Evolutionary conservation across 2,797 vertebrate genomes (phyloP), one percentile per base, ranked within the genome.

Genomic region (Platalea minor): DNA sequence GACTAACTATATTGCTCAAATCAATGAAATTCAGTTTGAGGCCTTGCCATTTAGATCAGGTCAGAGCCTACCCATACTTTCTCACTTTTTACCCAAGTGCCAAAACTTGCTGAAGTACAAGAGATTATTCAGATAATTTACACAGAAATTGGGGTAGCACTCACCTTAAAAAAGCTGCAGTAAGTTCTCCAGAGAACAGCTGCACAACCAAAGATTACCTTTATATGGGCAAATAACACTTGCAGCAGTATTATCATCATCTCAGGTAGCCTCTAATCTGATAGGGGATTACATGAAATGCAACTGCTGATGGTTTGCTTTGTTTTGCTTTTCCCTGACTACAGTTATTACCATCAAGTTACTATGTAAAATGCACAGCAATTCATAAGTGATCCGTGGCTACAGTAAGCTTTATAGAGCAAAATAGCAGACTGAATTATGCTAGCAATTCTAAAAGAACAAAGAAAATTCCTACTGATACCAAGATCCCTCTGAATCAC

Each of bases 211-310:
- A 45, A 60, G 41, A 60, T 35, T 46, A 54, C 53, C 31, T 81
- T 81, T 79, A 59, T 51, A 69, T 17, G 31, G 35, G 79, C 76
- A 83, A 79, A 25, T 54, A 83, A 65, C 53, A 7, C 81, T 41
- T 68, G 20, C 89, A 89, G 78, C 64, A 79, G 17, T 31, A 91
- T 23, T 70, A 94, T 54, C 64, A 80, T 16, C 72, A n/a, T 85
- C 86, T 74, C 83, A 59, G 85, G 91, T 68, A 93, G 48, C 51
- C 61, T 70, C 79, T 92, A 50, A 96, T 88, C 82, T 85, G 79
- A 41, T 51, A 65, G 68, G 74, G 70, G 51, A 77, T 57, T 87
- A 39, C 57, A 50, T 7, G 18, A 82, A 31, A 70, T 31, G 39
- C 94, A 81, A 7, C 10, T 41, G 33, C 77, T n/a, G 31, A 4